Evolutionary conservation across 2,888 invertebrate species (phyloP).

Genomic region (Dicycla oo): DNA sequence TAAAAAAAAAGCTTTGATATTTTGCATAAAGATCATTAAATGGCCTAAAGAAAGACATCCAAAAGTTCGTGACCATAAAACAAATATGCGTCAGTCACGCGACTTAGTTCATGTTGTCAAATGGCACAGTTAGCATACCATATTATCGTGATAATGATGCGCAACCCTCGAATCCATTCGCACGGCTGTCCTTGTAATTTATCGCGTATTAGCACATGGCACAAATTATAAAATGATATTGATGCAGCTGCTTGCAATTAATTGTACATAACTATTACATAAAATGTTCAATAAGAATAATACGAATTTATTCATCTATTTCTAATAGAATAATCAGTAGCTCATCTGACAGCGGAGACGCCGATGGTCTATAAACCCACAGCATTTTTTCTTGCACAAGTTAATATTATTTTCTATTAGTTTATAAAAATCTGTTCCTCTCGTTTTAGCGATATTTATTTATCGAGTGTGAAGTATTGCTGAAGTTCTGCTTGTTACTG

Average conservation of each 20-base stretch:
- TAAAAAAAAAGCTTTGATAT: background rate
- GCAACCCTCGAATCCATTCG: constrained; percentile 23
- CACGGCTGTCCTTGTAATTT: constrained; percentile 49
- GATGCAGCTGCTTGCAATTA: constrained; percentile 65
- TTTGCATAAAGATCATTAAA: constrained; percentile 15
- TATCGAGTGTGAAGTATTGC: constrained; percentile 53
- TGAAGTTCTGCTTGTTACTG: constrained; percentile 41
- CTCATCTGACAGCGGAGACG: constrained; percentile 22
- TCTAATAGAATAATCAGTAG: constrained; percentile 54
- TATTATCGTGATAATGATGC: constrained; percentile 23
- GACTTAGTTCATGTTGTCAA: background rate
- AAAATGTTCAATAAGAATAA: constrained; percentile 65
- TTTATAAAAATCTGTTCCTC: constrained; percentile 61
- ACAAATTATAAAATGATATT: constrained; percentile 59
- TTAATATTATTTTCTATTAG: constrained; percentile 57
- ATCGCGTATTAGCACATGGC: constrained; percentile 38
- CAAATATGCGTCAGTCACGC: background rate
- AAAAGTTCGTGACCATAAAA: constrained; percentile 12
- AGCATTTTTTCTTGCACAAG: constrained; percentile 64
- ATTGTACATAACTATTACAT: constrained; percentile 62
- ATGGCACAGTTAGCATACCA: background rate
- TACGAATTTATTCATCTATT: constrained; percentile 65
- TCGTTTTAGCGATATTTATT: constrained; percentile 63
- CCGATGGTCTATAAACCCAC: constrained; percentile 48
- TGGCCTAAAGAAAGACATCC: background rate